A percentile compares a stretch with the other conserved stretches of the same genome.
Evolutionary conservation across 2,797 vertebrate species (phyloP).

Genomic region (Gambelia wislizenii): DNA sequence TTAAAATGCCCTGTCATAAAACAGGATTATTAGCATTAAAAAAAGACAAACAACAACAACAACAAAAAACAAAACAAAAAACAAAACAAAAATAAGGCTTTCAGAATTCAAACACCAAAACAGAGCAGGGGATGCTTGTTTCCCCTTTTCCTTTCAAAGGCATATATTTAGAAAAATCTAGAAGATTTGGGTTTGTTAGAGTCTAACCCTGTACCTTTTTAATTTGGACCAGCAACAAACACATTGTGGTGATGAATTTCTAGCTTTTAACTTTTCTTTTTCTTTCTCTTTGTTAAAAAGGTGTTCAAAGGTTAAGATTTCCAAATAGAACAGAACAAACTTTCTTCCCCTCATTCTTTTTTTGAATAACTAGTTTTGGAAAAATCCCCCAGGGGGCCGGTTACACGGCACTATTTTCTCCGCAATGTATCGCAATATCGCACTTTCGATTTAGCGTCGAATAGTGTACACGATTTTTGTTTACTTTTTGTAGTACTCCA

Average conservation of each 20-base stretch:
- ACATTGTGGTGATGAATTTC: neutral
- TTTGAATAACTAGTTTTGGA: neutral
- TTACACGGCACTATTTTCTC: too few relatives aligned
- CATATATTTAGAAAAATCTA: neutral
- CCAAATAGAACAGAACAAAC: neutral
- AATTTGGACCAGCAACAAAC: neutral
- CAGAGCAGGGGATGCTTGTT: slow-evolving; percentile 13
- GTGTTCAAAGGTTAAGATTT: neutral
- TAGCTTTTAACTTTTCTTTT: neutral
- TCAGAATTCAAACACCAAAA: slow-evolving; percentile 11
- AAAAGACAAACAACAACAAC: too few relatives aligned
- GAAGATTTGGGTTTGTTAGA: neutral
- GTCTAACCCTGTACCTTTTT: neutral
- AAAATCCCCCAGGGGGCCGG: neutral
- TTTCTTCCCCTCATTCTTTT: neutral
- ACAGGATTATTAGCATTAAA: slow-evolving; percentile 9
- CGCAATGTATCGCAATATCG: too few relatives aligned
- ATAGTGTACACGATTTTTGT: too few relatives aligned
- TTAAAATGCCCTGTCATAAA: slow-evolving; percentile 53
- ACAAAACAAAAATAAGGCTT: neutral
- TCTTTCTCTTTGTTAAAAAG: neutral
- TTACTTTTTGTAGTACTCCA: too few relatives aligned
- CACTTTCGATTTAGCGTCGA: too few relatives aligned
- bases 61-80: slow-evolving; percentile 15
- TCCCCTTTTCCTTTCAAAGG: neutral